phyloP scores from a whole-genome alignment of 53 echinoderm and acorn worm species.

The Actinopyga echinites region DNA sequence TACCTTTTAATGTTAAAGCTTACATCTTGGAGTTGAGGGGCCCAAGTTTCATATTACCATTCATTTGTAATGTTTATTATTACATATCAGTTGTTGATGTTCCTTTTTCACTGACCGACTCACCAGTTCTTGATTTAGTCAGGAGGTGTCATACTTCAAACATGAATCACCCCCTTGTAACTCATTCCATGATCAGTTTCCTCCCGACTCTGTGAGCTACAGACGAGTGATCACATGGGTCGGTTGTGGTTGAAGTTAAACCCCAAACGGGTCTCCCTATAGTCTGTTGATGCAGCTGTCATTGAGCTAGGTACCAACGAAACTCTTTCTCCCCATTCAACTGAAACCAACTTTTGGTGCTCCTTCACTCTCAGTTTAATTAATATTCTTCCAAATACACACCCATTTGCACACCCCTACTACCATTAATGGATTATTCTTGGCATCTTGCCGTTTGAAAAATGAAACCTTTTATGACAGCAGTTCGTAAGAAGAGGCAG shows the following conservation, averaged over 20 bases:
- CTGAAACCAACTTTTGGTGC: slow-evolving; percentile 3
- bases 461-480: too few relatives aligned
- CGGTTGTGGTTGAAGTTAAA: too few relatives aligned
- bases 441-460: slow-evolving; percentile 9
- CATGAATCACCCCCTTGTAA: slow-evolving; percentile 1
- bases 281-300: slow-evolving; percentile 24
- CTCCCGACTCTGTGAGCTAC: too few relatives aligned
- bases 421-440: slow-evolving; percentile 27
- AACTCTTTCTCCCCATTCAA: not conserved
- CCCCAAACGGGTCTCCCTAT: not conserved
- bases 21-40: too few relatives aligned
- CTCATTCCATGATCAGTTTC: not conserved
- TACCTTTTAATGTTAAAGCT: too few relatives aligned
- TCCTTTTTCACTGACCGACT: not conserved
- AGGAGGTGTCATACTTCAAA: slow-evolving; percentile 4
- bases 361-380: not conserved
- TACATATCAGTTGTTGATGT: not conserved
- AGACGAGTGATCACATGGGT: too few relatives aligned
- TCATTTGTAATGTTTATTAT: not conserved
- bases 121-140: not conserved
- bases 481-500: too few relatives aligned
- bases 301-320: too few relatives aligned
- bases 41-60: not conserved
- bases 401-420: slow-evolving; percentile 11
- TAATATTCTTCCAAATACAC: slow-evolving; percentile 7